Conservation (phyloP, 2,797 vertebrate species). For the Margarornis squamiger region DNA sequence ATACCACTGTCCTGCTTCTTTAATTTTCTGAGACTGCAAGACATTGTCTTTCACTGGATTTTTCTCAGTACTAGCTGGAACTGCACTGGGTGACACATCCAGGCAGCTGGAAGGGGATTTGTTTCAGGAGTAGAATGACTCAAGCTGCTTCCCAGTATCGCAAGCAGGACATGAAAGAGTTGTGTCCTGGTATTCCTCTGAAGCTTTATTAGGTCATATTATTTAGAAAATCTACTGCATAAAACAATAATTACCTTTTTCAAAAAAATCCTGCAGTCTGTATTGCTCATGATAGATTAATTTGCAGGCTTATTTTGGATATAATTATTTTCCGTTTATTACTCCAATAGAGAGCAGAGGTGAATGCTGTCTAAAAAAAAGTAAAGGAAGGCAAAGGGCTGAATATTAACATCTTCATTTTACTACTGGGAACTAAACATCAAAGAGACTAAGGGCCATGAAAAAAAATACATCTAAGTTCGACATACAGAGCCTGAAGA, state of each 20-base stretch:
- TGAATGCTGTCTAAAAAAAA: background rate
- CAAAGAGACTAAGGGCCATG: background rate
- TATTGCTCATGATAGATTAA: background rate
- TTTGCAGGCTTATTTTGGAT: background rate
- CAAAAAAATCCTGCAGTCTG: background rate
- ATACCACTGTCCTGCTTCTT: background rate
- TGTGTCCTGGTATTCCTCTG: conserved; percentile 10
- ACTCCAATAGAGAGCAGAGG: background rate
- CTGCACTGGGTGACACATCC: background rate
- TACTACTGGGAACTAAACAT: background rate
- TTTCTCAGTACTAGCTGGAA: background rate
- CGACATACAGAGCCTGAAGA: background rate
- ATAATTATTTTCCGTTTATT: conserved; percentile 34
- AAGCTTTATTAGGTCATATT: background rate
- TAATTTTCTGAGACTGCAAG: background rate
- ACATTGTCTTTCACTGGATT: background rate
- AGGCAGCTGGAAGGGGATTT: background rate
- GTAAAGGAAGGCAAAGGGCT: background rate
- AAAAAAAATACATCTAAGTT: background rate
- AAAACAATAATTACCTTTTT: background rate
- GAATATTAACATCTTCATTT: conserved; percentile 23
- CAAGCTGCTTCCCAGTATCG: conserved; percentile 1
- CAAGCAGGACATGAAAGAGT: background rate
- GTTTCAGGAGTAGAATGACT: background rate
- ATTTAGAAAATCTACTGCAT: conserved; percentile 8